Conservation (phyloP, 1,140 invertebrate species). For the Thalassaphorura encarpata region DNA sequence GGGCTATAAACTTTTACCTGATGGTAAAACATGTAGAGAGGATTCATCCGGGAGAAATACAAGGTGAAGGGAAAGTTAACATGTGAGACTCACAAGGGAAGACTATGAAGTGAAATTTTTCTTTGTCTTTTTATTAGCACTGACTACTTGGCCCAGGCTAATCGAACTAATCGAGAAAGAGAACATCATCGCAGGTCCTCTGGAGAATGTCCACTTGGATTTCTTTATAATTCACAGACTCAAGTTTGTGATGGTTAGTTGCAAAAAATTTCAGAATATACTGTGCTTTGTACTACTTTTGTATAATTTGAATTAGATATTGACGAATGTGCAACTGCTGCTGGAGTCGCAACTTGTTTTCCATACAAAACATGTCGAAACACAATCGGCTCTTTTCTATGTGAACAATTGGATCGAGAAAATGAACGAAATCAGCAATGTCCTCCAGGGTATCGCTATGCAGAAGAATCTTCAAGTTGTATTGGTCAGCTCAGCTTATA, state of each 20-base stretch:
- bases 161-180: too few relatives aligned
- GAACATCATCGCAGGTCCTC: too few relatives aligned
- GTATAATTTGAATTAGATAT: constrained; percentile 44
- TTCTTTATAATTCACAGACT: constrained; percentile 47
- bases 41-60: too few relatives aligned
- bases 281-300: neutral
- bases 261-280: neutral
- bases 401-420: constrained; percentile 41
- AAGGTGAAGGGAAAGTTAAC: too few relatives aligned
- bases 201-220: constrained; percentile 50
- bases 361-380: constrained; percentile 50
- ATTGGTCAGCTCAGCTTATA: constrained; percentile 40
- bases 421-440: constrained; percentile 37
- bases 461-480: constrained; percentile 41
- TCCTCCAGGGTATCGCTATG: constrained; percentile 51
- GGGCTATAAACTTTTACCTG: constrained; percentile 56
- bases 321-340: constrained; percentile 47
- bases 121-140: too few relatives aligned
- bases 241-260: constrained; percentile 57
- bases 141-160: too few relatives aligned
- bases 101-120: too few relatives aligned
- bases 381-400: constrained; percentile 54
- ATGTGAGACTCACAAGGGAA: too few relatives aligned
- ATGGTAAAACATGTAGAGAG: constrained; percentile 51
- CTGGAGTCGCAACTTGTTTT: constrained; percentile 43